Conservation (phyloP, 2,113 vertebrate species). For the Pica pica region DNA sequence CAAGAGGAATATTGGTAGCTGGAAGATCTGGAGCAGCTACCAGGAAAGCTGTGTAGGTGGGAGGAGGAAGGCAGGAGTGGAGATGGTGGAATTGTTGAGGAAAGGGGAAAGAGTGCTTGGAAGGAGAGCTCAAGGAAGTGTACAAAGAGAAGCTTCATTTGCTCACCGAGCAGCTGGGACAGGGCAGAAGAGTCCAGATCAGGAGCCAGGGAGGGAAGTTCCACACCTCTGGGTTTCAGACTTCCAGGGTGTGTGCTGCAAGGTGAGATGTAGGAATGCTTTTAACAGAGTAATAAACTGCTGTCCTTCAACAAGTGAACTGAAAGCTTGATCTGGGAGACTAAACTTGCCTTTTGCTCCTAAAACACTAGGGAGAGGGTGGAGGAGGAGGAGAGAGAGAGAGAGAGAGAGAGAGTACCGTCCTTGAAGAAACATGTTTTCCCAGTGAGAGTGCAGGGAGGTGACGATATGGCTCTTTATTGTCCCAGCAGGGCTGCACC, state of each 20-base stretch:
- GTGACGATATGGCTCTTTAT: not conserved
- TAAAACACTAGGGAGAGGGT: not conserved
- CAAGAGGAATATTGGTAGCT: not conserved
- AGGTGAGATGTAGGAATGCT: not conserved
- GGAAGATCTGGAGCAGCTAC: not conserved
- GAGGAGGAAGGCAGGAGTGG: not conserved
- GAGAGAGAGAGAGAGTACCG: not conserved
- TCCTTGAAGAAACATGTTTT: slow-evolving; percentile 39
- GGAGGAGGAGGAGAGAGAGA: not conserved
- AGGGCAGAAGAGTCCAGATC: not conserved
- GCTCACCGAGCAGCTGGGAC: not conserved
- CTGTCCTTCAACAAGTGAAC: not conserved
- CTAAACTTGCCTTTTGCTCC: not conserved
- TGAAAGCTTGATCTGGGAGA: not conserved
- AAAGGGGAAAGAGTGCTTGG: not conserved
- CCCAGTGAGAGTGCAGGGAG: not conserved
- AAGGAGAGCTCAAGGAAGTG: not conserved
- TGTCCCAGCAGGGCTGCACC: slow-evolving; percentile 4
- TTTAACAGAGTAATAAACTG: not conserved
- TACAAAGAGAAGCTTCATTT: not conserved
- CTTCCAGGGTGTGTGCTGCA: not conserved
- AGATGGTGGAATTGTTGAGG: not conserved
- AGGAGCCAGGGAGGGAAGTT: not conserved
- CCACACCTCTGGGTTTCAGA: not conserved
- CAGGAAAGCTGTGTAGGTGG: not conserved